Conservation (phyloP, 2,888 invertebrate genomes). For the Drosophila peninsularis region DNA sequence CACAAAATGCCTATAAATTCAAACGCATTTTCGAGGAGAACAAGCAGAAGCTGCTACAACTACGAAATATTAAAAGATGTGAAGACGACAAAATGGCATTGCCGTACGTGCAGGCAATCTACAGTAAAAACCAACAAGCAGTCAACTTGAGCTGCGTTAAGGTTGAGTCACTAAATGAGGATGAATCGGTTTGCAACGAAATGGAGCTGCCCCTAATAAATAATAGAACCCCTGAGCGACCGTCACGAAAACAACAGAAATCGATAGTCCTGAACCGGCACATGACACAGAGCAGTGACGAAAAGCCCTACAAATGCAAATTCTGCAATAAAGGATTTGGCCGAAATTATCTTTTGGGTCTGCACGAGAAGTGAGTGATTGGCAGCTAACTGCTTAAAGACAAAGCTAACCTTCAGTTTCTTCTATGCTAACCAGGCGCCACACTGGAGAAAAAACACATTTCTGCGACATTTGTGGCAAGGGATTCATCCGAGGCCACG, state of each 20-base stretch:
- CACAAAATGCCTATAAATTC: slow-evolving; percentile 76
- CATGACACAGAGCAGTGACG: slow-evolving; percentile 86
- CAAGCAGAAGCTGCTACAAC: slow-evolving; percentile 50
- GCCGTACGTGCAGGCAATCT: slow-evolving; percentile 34
- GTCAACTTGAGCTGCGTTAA: slow-evolving; percentile 29
- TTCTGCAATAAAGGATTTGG: slow-evolving; percentile 86
- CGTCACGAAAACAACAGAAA: slow-evolving; percentile 61
- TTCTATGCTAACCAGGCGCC: slow-evolving; percentile 41
- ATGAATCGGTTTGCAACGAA: slow-evolving; percentile 1
- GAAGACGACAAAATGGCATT: slow-evolving; percentile 47
- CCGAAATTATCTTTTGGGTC: slow-evolving; percentile 85
- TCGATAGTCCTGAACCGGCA: slow-evolving; percentile 86
- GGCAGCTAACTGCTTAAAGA: not conserved
- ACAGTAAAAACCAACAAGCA: slow-evolving; percentile 8
- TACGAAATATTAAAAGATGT: slow-evolving; percentile 79
- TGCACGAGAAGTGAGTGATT: slow-evolving; percentile 85
- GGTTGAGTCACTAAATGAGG: slow-evolving; percentile 9
- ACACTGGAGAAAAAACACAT: slow-evolving; percentile 86
- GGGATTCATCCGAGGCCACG: slow-evolving; percentile 85
- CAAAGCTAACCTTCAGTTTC: slow-evolving; percentile 11
- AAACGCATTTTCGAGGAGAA: slow-evolving; percentile 77
- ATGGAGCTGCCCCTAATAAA: not conserved
- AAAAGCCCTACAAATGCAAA: slow-evolving; percentile 86
- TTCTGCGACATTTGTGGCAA: slow-evolving; percentile 85
- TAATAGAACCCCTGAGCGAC: not conserved